Evolutionary conservation across 2,797 vertebrate species (phyloP).

Genomic region (Gambelia wislizenii): DNA sequence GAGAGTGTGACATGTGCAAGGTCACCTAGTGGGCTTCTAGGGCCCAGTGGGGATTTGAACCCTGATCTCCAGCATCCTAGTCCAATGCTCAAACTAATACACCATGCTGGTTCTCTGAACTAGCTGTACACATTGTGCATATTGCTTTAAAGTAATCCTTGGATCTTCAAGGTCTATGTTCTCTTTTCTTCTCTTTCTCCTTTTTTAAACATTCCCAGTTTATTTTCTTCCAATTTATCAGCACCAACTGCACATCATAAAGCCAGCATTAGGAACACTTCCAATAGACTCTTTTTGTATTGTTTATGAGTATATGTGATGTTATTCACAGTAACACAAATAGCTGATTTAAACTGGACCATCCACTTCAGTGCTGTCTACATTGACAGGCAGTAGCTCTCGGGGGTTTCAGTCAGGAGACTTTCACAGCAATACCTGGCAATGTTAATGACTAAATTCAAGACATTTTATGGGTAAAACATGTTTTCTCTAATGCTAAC

Average conservation of each 20-base stretch:
- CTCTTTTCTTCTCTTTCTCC: not conserved
- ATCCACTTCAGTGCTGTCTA: not conserved
- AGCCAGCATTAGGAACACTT: not conserved
- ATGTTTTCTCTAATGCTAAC: not conserved
- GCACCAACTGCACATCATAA: not conserved
- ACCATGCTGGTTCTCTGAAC: not conserved
- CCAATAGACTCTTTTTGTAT: not conserved
- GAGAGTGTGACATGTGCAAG: too few relatives aligned
- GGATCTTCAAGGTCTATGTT: not conserved
- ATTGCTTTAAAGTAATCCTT: not conserved
- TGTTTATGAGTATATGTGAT: not conserved
- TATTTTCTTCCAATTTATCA: slow-evolving; percentile 6
- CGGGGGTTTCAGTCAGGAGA: not conserved
- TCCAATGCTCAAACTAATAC: too few relatives aligned
- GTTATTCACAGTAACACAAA: not conserved
- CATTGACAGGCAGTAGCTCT: not conserved
- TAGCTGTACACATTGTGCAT: not conserved
- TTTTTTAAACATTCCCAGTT: not conserved
- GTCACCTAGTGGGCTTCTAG: too few relatives aligned
- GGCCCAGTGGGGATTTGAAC: too few relatives aligned
- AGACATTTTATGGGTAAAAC: not conserved
- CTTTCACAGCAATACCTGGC: not conserved
- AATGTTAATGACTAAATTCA: not conserved
- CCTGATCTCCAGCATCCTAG: too few relatives aligned
- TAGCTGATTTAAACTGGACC: not conserved